Conservation (phyloP, 1,140 invertebrate genomes). For the Dendroctonus valens region DNA sequence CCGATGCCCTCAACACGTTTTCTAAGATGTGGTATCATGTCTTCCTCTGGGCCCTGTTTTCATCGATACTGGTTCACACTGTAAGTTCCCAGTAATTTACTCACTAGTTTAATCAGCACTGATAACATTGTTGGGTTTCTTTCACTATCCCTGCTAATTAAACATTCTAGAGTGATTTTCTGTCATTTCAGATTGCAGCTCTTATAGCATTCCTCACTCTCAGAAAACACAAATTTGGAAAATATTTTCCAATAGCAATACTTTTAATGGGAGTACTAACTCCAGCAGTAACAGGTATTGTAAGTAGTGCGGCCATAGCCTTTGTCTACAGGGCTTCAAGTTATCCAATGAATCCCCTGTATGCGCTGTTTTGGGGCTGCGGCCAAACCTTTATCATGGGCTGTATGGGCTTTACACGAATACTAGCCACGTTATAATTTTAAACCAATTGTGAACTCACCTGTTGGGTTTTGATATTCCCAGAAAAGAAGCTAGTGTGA, state of each 20-base stretch:
- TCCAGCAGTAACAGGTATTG: slow-evolving; percentile 81
- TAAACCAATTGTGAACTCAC: slow-evolving; percentile 17
- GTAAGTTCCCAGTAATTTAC: slow-evolving; percentile 37
- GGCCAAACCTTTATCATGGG: slow-evolving; percentile 88
- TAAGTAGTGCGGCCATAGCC: slow-evolving; percentile 90
- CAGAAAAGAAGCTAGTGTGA: slow-evolving; percentile 6
- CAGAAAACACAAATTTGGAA: slow-evolving; percentile 89
- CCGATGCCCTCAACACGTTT: slow-evolving; percentile 64
- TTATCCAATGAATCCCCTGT: slow-evolving; percentile 83
- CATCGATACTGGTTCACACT: slow-evolving; percentile 87
- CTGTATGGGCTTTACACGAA: slow-evolving; percentile 87
- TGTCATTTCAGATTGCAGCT: slow-evolving; percentile 66
- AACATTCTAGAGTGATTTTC: slow-evolving; percentile 11
- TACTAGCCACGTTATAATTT: slow-evolving; percentile 84
- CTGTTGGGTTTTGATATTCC: slow-evolving; percentile 3
- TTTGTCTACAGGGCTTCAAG: slow-evolving; percentile 88
- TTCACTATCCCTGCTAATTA: background rate
- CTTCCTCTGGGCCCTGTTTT: slow-evolving; percentile 91
- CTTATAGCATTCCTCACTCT: slow-evolving; percentile 85
- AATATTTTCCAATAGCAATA: slow-evolving; percentile 87
- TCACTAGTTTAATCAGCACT: slow-evolving; percentile 2
- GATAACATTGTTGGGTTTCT: background rate
- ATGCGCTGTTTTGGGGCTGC: slow-evolving; percentile 90
- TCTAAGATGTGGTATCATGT: slow-evolving; percentile 95
- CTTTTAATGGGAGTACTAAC: slow-evolving; percentile 83